Evolutionary conservation across 2,113 vertebrate genomes (phyloP), one percentile per base, ranked within the genome.

Genomic region (Solea solea): DNA sequence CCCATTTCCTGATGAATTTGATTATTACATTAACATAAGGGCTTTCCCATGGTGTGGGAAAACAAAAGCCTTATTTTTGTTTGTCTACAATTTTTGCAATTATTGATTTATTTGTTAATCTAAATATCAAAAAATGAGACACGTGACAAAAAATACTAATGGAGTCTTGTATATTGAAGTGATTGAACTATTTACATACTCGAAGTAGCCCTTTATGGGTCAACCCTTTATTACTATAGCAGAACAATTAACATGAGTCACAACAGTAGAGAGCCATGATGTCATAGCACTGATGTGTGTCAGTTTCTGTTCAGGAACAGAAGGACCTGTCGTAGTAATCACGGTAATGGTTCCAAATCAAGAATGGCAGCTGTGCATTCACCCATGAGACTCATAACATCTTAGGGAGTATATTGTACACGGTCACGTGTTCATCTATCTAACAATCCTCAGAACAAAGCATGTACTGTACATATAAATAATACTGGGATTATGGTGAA

Each of bases 351-450:
- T 82, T 76, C 55, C 80, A 92, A 89, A 93, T 88, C 78, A 86
- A 85, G 79, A 58, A 71, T 88, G 82, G 85, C 74, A 93, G 90
- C 82, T 83, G 83, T 76, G 64, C 76, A 83, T 76, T 86, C 71
- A 79, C 89, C 81, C 88, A 46, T 51, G 88, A 90, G 91, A 90
- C 83, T 79, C 84, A 77, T 88, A 89, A 87, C 65, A 90, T 76
- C 65, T 85, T 67, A 42, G 80, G 75, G 60, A 74, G 75, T 64
- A 70, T 76, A 82, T 44, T 58, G 71, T 45, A 64, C 57, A 90
- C 80, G 80, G 71, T 83, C 62, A 81, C 49, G 55, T 12, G 28
- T 66, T 67, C 9, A 51, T 40, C 42, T 64, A 21, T 21, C 21
- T 52, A 51, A 72, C 28, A 65, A 53, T 13, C 12, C 5, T 63